phyloP scores from a whole-genome alignment of 2,113 vertebrate genomes.

The Smithornis capensis region DNA sequence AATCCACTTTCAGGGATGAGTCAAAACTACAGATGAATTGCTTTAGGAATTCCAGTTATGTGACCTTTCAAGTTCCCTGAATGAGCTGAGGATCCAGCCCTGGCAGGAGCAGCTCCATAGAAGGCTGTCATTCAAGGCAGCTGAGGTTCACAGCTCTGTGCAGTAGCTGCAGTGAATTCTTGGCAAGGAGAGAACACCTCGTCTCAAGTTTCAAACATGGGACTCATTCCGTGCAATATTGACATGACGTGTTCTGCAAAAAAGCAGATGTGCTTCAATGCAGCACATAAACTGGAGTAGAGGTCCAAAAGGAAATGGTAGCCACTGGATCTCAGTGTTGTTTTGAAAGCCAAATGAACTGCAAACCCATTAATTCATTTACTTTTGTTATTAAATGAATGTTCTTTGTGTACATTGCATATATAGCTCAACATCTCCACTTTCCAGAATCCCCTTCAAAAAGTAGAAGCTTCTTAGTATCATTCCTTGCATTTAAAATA shows the following conservation, averaged over 20 bases:
- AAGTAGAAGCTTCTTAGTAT: neutral
- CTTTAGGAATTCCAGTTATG: neutral
- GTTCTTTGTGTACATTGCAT: neutral
- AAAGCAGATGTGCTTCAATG: neutral
- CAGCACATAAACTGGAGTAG: neutral
- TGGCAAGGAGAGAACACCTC: neutral
- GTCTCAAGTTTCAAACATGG: neutral
- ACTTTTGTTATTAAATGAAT: neutral
- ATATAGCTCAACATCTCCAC: neutral
- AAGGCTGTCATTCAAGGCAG: neutral
- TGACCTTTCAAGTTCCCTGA: neutral
- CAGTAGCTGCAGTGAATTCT: neutral
- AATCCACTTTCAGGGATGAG: neutral
- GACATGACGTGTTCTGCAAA: neutral
- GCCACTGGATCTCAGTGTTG: neutral
- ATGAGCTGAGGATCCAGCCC: neutral
- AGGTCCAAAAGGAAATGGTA: neutral
- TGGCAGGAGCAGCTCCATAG: neutral
- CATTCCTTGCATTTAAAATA: neutral
- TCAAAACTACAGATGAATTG: neutral
- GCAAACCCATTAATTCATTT: neutral
- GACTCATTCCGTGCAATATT: neutral
- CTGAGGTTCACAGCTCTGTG: neutral
- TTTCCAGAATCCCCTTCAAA: neutral
- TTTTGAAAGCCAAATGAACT: neutral